Percentiles rank a stretch among this genome's conserved stretches.
phyloP scores from a whole-genome alignment of 2,888 invertebrate genomes.

The Metellina segmentata region DNA sequence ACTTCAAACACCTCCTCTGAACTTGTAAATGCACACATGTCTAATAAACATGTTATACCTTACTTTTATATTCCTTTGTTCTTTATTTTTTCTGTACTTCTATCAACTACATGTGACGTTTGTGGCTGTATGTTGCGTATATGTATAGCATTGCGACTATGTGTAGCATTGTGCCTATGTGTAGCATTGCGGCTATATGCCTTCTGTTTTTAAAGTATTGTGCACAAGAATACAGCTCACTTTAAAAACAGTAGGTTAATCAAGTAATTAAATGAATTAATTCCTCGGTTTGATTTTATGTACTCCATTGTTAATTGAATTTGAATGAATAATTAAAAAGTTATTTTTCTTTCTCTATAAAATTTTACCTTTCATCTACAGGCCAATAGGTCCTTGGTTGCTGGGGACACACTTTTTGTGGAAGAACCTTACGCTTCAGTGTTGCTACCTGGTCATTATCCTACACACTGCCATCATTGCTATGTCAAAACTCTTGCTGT shows the following conservation, averaged over 20 bases:
- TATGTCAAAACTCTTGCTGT: constrained; percentile 83
- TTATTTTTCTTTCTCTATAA: not conserved
- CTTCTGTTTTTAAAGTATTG: no score
- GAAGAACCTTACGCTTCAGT: constrained; percentile 92
- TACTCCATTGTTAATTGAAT: not conserved
- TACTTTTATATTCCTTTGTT: no score
- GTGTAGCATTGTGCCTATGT: no score
- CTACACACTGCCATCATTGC: constrained; percentile 88
- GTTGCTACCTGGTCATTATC: constrained; percentile 83
- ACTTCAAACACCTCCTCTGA: no score
- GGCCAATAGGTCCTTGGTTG: constrained; percentile 84
- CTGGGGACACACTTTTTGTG: constrained; percentile 88
- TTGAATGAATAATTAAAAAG: not conserved
- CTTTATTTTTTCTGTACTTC: no score
- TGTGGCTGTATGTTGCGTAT: no score
- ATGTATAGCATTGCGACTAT: no score
- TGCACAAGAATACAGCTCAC: no score
- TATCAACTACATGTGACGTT: no score
- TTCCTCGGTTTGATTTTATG: not conserved
- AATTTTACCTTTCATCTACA: not conserved
- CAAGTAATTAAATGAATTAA: not conserved
- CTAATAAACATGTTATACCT: no score
- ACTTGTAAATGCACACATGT: no score
- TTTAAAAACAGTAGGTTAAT: not conserved
- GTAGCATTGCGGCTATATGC: no score